These are phyloP conservation scores for Eumerus sabulonum DNA, from an alignment of 2,888 invertebrate genomes.

Conservation along the genomic window DNA sequence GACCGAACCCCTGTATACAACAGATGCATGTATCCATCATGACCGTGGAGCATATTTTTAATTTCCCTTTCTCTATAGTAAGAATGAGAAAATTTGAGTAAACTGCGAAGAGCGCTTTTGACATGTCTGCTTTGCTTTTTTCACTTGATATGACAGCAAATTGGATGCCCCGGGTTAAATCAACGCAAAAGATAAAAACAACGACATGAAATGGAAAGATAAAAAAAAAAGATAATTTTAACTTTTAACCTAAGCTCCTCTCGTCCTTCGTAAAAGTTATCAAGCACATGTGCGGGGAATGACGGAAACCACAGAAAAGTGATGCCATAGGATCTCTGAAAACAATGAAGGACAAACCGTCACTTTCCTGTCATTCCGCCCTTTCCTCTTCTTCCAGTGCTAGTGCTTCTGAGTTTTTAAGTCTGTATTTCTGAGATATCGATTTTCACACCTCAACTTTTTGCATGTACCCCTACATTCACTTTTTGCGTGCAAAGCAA, in stretches of 20 bases:
- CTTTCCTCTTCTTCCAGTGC: too few relatives aligned
- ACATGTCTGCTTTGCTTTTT: conserved; percentile 39
- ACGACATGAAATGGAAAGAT: background rate
- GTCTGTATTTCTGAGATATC: conserved; percentile 35
- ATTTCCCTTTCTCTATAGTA: too few relatives aligned
- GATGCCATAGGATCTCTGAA: conserved; percentile 28
- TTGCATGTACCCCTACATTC: conserved; percentile 13
- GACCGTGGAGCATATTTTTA: too few relatives aligned
- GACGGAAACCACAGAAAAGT: conserved; percentile 30
- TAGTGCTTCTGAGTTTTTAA: conserved; percentile 17
- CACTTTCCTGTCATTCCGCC: background rate
- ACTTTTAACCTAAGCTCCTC: conserved; percentile 14
- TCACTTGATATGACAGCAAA: conserved; percentile 41
- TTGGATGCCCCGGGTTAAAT: conserved; percentile 18
- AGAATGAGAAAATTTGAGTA: too few relatives aligned
- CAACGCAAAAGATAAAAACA: too few relatives aligned
- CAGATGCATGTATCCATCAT: conserved; percentile 29
- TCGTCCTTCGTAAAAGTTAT: conserved; percentile 39
- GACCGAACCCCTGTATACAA: conserved; percentile 24
- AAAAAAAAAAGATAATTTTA: conserved; percentile 15
- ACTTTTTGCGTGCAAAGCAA: conserved; percentile 11
- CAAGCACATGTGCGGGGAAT: conserved; percentile 17
- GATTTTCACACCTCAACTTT: conserved; percentile 48
- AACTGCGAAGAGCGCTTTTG: too few relatives aligned
- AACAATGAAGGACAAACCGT: conserved; percentile 18